Evolutionary conservation across 2,113 vertebrate genomes (phyloP), one percentile per base, ranked within the genome.

Genomic region (Stomatorhinus ivindoensis): DNA sequence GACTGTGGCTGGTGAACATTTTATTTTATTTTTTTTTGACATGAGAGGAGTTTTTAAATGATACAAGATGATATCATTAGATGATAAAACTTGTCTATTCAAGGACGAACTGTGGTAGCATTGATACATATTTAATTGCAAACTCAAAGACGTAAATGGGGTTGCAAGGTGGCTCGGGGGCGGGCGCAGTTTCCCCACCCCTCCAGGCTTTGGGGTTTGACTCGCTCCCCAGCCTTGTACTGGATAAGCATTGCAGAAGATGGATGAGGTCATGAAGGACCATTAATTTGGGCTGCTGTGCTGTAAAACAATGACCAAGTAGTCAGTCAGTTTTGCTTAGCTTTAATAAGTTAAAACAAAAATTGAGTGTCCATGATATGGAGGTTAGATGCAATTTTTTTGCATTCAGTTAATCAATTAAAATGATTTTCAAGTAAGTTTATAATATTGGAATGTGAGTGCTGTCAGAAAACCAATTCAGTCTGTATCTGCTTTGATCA

Each of bases 91-190:
- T 5, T 17, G 69, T 8, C 35, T 80, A 42, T 80, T 80, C 35
- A 80, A 80, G 31, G 35, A 42, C 35, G 7, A 80, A 35, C 31
- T 42, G 42, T 42, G 10, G 3, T 11, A 69, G 61, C 27, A 31
- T 80, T 27, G 73, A 80, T 80, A 80, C 31, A 39, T 80, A 80
- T 80, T 80, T 80, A 80, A 80, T 80, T 42, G 61, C n/a, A 69
- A 3, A 31, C 61, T 69, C 27, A 31, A 69, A 69, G 61, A 31
- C 3, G 1, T 69, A 69, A 69, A 69, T 31, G 61, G 61, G 61
- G 61, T 69, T 69, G 61, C 1, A 10, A 27, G 9, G n/a, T 13
- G 73, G 35, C 35, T 80, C 35, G 7, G 73, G 42, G 15, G 73
- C 35, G 6, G 42, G 17, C 15, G 19, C 35, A 42, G 6, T 42